phyloP scores from a whole-genome alignment of 1,140 invertebrate species.

The Aleiodes sp. region DNA sequence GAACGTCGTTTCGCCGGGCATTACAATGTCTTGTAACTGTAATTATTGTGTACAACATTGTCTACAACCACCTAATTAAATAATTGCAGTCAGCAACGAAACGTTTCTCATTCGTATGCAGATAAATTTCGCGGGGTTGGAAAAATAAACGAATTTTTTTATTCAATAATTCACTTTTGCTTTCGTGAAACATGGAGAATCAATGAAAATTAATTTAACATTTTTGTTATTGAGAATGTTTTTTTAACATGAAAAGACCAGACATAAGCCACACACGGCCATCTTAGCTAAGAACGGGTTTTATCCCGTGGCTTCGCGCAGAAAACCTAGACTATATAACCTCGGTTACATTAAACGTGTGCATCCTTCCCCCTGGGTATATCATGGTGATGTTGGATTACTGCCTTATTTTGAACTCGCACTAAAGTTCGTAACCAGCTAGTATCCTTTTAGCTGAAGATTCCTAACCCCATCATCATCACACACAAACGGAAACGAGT shows the following conservation, averaged over 20 bases:
- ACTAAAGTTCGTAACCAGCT: constrained; percentile 1
- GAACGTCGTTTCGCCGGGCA: constrained; percentile 1
- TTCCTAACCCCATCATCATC: constrained; percentile 28
- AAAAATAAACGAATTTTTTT: background rate
- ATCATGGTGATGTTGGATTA: constrained; percentile 6
- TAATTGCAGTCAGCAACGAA: background rate
- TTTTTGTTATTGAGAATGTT: background rate
- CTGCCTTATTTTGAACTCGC: constrained; percentile 18
- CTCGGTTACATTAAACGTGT: constrained; percentile 19
- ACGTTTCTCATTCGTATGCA: background rate
- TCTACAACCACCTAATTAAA: background rate
- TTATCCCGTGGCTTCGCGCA: constrained; percentile 4
- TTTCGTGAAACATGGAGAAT: background rate
- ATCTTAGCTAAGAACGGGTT: constrained; percentile 33
- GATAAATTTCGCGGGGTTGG: background rate
- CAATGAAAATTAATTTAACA: background rate
- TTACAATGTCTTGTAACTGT: constrained; percentile 34
- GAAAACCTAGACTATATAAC: constrained; percentile 22
- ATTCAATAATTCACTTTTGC: background rate
- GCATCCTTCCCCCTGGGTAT: constrained; percentile 4
- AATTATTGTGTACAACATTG: constrained; percentile 21
- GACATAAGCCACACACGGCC: constrained; percentile 37
- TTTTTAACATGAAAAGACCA: constrained; percentile 17
- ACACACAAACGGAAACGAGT: constrained; percentile 31
- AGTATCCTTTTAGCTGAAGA: constrained; percentile 12